Conservation (phyloP, 2,113 vertebrate species). For the Beaufortia kweichowensis region DNA sequence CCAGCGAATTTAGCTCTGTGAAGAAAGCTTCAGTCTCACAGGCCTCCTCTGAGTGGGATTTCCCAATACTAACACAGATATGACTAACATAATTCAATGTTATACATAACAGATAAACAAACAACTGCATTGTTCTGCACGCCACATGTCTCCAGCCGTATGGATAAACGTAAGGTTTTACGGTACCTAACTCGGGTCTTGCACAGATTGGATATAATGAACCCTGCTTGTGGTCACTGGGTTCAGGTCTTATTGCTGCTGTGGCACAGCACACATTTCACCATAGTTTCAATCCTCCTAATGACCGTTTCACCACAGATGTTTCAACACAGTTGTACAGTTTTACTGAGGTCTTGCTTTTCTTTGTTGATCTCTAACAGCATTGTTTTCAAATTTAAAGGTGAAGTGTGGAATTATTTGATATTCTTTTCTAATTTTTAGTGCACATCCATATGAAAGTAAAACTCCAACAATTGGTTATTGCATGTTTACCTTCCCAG, state of each 20-base stretch:
- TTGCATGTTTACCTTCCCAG: neutral
- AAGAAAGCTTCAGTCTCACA: conserved; percentile 21
- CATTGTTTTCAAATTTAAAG: conserved; percentile 25
- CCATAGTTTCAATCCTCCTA: conserved; percentile 35
- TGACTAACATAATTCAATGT: conserved; percentile 18
- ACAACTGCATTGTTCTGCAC: conserved; percentile 20
- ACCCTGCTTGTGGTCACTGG: conserved; percentile 24
- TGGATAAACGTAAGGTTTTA: neutral
- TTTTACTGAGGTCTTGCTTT: conserved; percentile 16
- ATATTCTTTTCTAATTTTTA: neutral
- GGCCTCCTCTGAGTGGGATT: conserved; percentile 42
- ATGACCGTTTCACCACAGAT: conserved; percentile 27
- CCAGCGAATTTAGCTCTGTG: neutral
- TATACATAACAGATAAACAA: conserved; percentile 25
- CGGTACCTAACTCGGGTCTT: neutral
- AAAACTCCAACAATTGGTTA: no score
- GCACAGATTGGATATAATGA: conserved; percentile 25
- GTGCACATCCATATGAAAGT: neutral
- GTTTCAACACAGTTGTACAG: conserved; percentile 16
- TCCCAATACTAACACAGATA: conserved; percentile 23
- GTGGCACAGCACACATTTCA: conserved; percentile 7
- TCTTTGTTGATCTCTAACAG: neutral
- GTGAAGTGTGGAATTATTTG: neutral
- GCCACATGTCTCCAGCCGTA: neutral
- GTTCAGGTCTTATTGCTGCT: conserved; percentile 33